Evolutionary conservation across 2,797 vertebrate genomes (phyloP).

Genomic region (Melanotaenia pygmaea): DNA sequence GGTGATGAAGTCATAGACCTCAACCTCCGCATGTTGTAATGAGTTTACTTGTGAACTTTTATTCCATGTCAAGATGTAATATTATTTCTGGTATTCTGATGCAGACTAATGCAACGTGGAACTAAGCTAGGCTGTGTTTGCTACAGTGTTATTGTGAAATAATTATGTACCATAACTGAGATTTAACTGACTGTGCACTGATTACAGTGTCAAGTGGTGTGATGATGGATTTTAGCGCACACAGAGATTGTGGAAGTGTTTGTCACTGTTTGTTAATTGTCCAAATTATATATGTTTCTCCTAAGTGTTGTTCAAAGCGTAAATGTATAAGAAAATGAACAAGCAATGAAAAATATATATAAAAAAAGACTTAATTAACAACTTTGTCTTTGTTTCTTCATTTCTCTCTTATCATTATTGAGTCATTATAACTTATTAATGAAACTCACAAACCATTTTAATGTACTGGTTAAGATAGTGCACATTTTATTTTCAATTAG

Average conservation of each 20-base stretch:
- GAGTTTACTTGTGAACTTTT: conserved; percentile 56
- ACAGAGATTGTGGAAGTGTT: conserved; percentile 43
- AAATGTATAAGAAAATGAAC: conserved; percentile 69
- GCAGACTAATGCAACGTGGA: conserved; percentile 38
- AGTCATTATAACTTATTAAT: background rate
- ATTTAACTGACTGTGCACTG: conserved; percentile 33
- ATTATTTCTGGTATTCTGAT: conserved; percentile 37
- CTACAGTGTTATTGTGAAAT: conserved; percentile 58
- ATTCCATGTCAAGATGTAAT: conserved; percentile 41
- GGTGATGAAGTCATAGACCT: conserved; percentile 30
- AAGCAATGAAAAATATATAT: conserved; percentile 68
- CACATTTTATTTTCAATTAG: conserved; percentile 39
- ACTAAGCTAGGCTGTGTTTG: conserved; percentile 54
- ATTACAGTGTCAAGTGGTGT: conserved; percentile 27
- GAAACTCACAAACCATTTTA: conserved; percentile 21
- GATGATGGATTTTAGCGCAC: conserved; percentile 39
- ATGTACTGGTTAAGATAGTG: conserved; percentile 63
- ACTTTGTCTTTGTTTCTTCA: conserved; percentile 17
- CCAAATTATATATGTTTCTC: conserved; percentile 55
- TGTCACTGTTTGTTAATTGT: conserved; percentile 63
- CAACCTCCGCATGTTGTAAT: conserved; percentile 29
- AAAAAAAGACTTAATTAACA: conserved; percentile 47
- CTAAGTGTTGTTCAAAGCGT: conserved; percentile 67
- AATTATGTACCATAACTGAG: conserved; percentile 37
- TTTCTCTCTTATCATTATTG: conserved; percentile 1